Percentiles rank a stretch among this genome's conserved stretches.
Evolutionary conservation across 2,888 invertebrate genomes (phyloP).

Genomic region (Lumbricus terrestris): DNA sequence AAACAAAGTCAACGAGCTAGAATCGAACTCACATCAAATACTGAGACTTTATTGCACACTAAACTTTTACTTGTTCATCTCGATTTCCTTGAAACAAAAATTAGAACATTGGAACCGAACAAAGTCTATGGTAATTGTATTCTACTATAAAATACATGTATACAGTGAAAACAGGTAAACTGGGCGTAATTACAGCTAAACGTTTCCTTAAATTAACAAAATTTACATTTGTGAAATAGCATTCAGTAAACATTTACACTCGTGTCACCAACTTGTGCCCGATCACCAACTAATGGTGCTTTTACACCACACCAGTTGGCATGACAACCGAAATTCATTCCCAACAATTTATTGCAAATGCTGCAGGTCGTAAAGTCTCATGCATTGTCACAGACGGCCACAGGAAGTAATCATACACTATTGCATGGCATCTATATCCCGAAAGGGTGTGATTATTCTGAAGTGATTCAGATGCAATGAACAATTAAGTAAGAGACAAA

Average conservation of each 20-base stretch:
- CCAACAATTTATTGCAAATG: background rate
- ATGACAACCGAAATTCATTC: background rate
- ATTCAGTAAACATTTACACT: background rate
- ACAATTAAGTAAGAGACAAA: background rate
- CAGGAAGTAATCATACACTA: background rate
- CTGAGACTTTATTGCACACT: background rate
- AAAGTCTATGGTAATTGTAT: slow-evolving; percentile 3
- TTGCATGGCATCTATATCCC: background rate
- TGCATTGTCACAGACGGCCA: background rate
- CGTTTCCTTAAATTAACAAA: background rate
- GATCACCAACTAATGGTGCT: background rate
- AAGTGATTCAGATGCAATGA: background rate
- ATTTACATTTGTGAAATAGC: background rate
- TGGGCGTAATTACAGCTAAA: background rate
- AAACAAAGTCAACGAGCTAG: background rate
- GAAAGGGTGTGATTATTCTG: background rate
- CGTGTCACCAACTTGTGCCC: background rate
- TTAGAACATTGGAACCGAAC: background rate
- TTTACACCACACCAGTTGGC: background rate
- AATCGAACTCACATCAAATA: background rate
- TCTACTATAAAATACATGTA: background rate
- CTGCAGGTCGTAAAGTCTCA: background rate
- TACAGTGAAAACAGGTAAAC: background rate
- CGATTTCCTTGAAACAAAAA: background rate
- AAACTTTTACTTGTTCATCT: background rate